Evolutionary conservation across 2,797 vertebrate genomes (phyloP).

Genomic region (Crocodylus rhombifer): DNA sequence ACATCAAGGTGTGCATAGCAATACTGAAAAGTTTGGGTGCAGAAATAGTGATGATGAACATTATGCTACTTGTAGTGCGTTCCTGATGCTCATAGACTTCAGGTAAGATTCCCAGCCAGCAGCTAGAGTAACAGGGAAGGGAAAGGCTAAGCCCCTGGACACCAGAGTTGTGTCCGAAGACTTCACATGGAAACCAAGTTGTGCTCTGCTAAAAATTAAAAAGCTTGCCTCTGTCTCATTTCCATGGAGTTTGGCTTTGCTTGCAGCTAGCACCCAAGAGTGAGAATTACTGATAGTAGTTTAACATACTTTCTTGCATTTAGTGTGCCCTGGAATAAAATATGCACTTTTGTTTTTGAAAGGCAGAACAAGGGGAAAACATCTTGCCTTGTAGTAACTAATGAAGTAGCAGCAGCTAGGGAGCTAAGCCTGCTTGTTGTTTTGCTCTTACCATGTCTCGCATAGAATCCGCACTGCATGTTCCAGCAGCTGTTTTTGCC

Average conservation of each 20-base stretch:
- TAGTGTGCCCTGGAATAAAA: no score
- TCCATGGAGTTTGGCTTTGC: not conserved
- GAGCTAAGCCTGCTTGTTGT: no score
- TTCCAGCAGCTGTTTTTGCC: no score
- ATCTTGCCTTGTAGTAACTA: no score
- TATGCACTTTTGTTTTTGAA: no score
- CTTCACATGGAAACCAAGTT: not conserved
- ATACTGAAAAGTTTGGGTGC: not conserved
- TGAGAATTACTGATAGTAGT: not conserved
- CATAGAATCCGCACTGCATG: no score
- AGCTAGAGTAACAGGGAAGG: not conserved
- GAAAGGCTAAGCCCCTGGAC: not conserved
- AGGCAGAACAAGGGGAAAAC: no score
- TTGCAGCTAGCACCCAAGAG: not conserved
- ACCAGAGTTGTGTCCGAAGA: rapidly evolving
- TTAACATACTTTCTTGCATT: no score
- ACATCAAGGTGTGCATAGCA: not conserved
- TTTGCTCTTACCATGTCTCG: no score
- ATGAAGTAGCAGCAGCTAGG: no score
- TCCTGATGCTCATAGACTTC: rapidly evolving
- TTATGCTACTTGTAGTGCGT: not conserved
- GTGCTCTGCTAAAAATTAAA: not conserved
- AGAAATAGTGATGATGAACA: rapidly evolving
- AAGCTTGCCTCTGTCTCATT: not conserved
- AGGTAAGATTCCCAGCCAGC: not conserved